Base-by-base conservation (phyloP, 2,113 vertebrate species). In the Lagenorhynchus albirostris region DNA sequence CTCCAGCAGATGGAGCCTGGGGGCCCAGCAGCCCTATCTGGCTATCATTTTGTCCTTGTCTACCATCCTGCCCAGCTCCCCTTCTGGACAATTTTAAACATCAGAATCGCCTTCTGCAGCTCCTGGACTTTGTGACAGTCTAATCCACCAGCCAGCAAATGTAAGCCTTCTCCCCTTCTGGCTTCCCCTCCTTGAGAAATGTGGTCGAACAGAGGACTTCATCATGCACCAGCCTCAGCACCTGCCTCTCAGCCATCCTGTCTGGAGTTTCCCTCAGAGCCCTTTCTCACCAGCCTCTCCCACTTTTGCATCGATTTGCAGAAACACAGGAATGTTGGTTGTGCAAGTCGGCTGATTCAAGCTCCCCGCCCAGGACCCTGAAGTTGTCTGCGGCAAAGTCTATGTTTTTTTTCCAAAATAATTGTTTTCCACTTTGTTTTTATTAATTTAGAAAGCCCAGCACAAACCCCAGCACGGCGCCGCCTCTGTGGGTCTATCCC, bases 401-500 rank as follows among this genome's bases (percentile, higher is more conserved):
- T 76, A 2, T 21, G 6, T 83, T 17, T 23, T 55, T 53, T 68
- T n/a, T 65, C n/a, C 74, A 23, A 41, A 8, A 68, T 62, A 96
- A 92, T 80, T 18, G 23, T 8, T 96, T 8, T 8, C 96, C 91
- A 50, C 58, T 18, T 67, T 9, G 3, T 84, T 96, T 95, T 83
- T 41, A 2, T 90, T 94, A 96, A 76, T 92, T 31, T 77, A 88
- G 89, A 90, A 63, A 47, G 36, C 65, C 81, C 36, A 63, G 50
- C 36, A 79, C 63, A 71, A 84, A 67, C 85, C 44, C 44, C 81
- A 87, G 41, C 23, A 25, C 91, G 1, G 62, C 1, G 1, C 62
- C 94, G n/a, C 53, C 67, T 95, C 83, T 33, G 89, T 47, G 68
- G 77, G 95, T 93, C 79, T 55, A 18, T 65, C 74, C 31, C 50